Evolutionary conservation across 2,888 invertebrate genomes (phyloP), one percentile per base, ranked within the genome.

Genomic region (Dendrolimus houi): DNA sequence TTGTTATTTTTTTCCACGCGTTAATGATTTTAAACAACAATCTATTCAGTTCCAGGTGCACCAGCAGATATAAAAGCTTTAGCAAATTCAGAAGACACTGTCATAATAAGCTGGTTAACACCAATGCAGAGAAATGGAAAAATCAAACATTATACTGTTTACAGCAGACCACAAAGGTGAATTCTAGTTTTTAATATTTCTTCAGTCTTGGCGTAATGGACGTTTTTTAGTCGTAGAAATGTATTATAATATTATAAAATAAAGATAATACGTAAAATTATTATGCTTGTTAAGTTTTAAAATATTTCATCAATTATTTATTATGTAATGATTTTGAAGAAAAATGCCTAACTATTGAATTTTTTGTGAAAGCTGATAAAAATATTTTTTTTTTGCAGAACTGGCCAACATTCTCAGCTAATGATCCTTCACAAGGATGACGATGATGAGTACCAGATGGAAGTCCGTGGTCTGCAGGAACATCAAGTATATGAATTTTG

Each of bases 71-170:
- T 97, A 64, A 97, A 97, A 84, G 96, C 96, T 0, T 86, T 95
- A 41, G 94, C 96, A 0, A 91, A 95, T 71, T 95, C 96, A 13
- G 94, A 94, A 64, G 96, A 95, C 75, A 94, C 95, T 57, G 94
- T 97, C 68, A 88, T 96, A 64, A 94, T 97, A 54, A 95, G 96
- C 65, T 97, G 97, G 97, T 88, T 95, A 62, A 93, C 94, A n/a
- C 97, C 97, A 3, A 79, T 91, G 58, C 94, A 95, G 72, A 94
- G 94, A 29, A 97, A 97, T 74, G 97, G 97, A 52, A 92, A 94
- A 64, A 94, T 97, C 63, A 94, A 93, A 53, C 95, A 95, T 73
- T 97, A 97, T 77, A 96, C 95, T 2, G 93, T 97, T 1, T 96
- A 96, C 77, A 93, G 91, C 61, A 90, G 94, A 60, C 95, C 95